Evolutionary conservation across 2,113 vertebrate genomes (phyloP), one percentile per base, ranked within the genome.

Genomic region (Chloroceryle aenea): DNA sequence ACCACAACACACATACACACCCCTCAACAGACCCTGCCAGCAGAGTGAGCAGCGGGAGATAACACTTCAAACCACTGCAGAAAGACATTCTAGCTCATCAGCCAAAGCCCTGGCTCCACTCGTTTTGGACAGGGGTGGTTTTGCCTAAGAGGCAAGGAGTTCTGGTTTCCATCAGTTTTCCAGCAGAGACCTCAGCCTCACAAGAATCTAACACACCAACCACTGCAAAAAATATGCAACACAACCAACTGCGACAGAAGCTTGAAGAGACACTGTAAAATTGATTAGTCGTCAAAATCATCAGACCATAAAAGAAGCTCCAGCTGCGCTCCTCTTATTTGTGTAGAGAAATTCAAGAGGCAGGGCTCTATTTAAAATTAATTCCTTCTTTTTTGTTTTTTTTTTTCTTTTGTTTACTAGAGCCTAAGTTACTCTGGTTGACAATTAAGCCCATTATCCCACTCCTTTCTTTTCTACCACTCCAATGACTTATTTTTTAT

Each of bases 301-400:
- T 88, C 80, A 90, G 88, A 85, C 66, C 62, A 87, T 81, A 96
- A 93, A 90, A 96, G 66, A 75, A 21, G 25, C 69, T 93, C 93
- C 96, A 97, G 94, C 90, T 97, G 96, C 75, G 80, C 83, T 89
- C 47, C 61, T 92, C 76, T 78, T 87, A 74, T 69, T 89, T 94
- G 50, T 2, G 1, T 62, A 55, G 58, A 85, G 68, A 87, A 94
- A 77, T 75, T 61, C 76, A 87, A 73, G 74, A 95, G 77, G 66
- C 74, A 73, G 45, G 15, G 71, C 40, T 96, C 61, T 87, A 79
- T 48, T 95, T 90, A 77, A 93, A 94, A 93, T 72, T 59, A 92
- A 77, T 80, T 90, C 34, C 8, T 22, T 32, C 17, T 66, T 47
- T 72, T 64, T 34, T 18, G 10, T 42, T 71, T 64, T 34, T 18